A percentile compares a stretch with the other conserved stretches of the same genome.
Evolutionary conservation across 1,140 invertebrate genomes (phyloP).

Genomic region (Mizuhopecten yessoensis): DNA sequence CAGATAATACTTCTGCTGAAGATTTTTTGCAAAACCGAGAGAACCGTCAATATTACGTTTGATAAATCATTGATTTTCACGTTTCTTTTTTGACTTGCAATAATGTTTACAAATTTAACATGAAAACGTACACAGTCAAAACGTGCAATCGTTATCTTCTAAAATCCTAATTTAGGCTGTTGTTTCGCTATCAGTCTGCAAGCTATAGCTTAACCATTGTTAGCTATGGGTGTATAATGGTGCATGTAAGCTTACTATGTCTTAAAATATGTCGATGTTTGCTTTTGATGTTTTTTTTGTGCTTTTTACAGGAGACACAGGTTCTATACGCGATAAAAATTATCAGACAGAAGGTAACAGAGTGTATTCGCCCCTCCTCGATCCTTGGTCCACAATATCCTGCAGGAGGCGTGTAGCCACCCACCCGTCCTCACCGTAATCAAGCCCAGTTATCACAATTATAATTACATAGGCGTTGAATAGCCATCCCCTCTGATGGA

Average conservation of each 20-base stretch:
- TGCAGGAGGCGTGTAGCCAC: not conserved
- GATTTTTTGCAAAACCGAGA: too few species aligned
- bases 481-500: too few species aligned
- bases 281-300: not conserved
- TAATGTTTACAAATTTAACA: not conserved
- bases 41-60: too few species aligned
- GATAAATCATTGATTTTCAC: too few species aligned
- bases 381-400: not conserved
- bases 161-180: not conserved
- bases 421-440: not conserved
- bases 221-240: not conserved
- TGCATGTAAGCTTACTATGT: conserved; percentile 16
- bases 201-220: too few species aligned
- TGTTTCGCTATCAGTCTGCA: too few species aligned
- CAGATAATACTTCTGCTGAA: too few species aligned
- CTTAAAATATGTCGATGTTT: not conserved
- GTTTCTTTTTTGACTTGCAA: not conserved
- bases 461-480: not conserved
- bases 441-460: not conserved
- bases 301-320: conserved; percentile 33
- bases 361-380: not conserved
- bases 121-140: not conserved
- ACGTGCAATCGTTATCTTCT: not conserved
- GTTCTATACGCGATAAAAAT: conserved; percentile 12
- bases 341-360: conserved; percentile 20